Evolutionary conservation across 1,140 invertebrate species (phyloP).

Genomic region (Sycophila sp.): DNA sequence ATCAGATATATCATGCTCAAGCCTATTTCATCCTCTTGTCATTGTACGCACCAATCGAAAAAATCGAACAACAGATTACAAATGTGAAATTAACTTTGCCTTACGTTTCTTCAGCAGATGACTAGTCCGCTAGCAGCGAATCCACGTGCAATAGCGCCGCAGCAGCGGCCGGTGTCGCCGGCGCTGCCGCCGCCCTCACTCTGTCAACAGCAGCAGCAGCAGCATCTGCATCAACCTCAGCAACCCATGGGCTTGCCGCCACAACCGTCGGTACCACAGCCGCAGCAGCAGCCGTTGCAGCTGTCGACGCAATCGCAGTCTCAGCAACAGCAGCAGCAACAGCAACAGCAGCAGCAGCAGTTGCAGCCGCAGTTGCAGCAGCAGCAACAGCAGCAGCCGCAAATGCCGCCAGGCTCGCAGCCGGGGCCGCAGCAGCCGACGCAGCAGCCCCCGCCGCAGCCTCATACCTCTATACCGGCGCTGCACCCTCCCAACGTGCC

Average conservation of each 20-base stretch:
- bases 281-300: slow-evolving; percentile 26
- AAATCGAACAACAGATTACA: no score
- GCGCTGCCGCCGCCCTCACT: slow-evolving; percentile 60
- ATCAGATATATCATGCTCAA: background rate
- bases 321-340: slow-evolving; percentile 43
- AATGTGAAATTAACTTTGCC: no score
- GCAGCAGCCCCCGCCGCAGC: slow-evolving; percentile 33
- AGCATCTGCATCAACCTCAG: slow-evolving; percentile 54
- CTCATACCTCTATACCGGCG: slow-evolving; percentile 67
- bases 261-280: slow-evolving; percentile 17
- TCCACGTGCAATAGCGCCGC: slow-evolving; percentile 66
- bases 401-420: background rate
- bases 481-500: slow-evolving; percentile 68
- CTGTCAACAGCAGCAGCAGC: slow-evolving; percentile 48
- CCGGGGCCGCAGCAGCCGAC: slow-evolving; percentile 56
- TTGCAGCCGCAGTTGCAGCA: background rate
- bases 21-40: background rate
- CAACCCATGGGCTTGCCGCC: background rate
- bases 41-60: no score
- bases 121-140: slow-evolving; percentile 67
- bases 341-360: slow-evolving; percentile 50
- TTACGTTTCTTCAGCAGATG: slow-evolving; percentile 57
- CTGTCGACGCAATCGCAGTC: slow-evolving; percentile 27
- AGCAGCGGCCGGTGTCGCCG: slow-evolving; percentile 60
- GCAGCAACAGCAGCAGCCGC: background rate